Evolutionary conservation across 2,113 vertebrate species (phyloP), one percentile per base, ranked within the genome.

Genomic region (Tupaia chinensis): DNA sequence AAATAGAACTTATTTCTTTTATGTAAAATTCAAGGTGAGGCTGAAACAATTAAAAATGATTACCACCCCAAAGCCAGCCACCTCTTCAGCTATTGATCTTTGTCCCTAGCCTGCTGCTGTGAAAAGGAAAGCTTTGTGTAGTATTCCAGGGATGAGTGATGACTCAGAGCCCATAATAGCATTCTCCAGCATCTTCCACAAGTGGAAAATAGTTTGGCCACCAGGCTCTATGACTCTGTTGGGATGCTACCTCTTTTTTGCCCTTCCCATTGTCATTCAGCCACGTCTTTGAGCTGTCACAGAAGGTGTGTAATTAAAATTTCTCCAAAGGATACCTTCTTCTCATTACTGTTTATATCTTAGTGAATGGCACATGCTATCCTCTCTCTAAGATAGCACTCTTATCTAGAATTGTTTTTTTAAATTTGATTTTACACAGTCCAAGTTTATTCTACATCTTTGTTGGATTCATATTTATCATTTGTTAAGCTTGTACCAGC

Each of bases 1-100:
- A 89, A 84, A 22, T 58, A 34, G 87, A 63, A 82, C 60, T 54
- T 72, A 11, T 13, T 97, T 97, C 86, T 53, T 94, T 66, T 22
- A 80, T 58, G 76, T 20, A 74, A 77, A 93, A 88, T 65, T 76
- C 84, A 84, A 96, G 34, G 44, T 58, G 32, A 69, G 58, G 54
- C 53, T 27, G 72, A 86, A 65, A 60, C 23, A 65, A 65, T 74
- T 29, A 44, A 53, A 66, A 82, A 11, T 0, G 29, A 82, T 68
- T 25, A 27, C 13, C n/a, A 7, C 6, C 54, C 66, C 34, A n/a
- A 6, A 25, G 60, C n/a, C n/a, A 34, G 10, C 27, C 14, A 7
- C 11, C 9, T 29, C 4, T 0, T 44, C 19, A 3, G 54, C n/a
- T 29, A 3, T 44, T 54, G 4, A 3, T 3, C 16, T 15, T 29